phyloP scores from a whole-genome alignment of 2,888 invertebrate genomes.

The Disparrhopalites patrizii region DNA sequence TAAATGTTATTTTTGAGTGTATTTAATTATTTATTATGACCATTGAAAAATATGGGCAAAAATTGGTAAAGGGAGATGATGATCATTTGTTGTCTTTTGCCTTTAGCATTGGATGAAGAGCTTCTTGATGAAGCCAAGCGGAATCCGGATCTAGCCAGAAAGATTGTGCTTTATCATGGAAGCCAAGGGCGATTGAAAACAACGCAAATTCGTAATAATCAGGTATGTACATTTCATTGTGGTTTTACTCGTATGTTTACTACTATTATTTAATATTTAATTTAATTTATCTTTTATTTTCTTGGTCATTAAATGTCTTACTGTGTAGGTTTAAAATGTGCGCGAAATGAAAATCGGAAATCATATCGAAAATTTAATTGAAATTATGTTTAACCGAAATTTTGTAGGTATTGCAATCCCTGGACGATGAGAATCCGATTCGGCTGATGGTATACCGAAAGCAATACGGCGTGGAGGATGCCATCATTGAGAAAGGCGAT shows the following conservation, averaged over 20 bases:
- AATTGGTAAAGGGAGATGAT: neutral
- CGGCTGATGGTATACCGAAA: constrained; percentile 54
- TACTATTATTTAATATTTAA: neutral
- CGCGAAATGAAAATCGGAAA: neutral
- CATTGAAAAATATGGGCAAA: neutral
- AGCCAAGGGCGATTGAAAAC: constrained; percentile 52
- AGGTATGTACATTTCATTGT: constrained; percentile 45
- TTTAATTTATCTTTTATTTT: too few relatives aligned
- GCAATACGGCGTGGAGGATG: constrained; percentile 54
- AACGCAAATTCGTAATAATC: constrained; percentile 53
- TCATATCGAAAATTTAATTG: neutral
- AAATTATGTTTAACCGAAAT: too few relatives aligned
- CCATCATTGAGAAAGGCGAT: constrained; percentile 53
- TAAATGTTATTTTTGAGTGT: neutral
- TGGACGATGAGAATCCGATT: constrained; percentile 52
- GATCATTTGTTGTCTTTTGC: neutral
- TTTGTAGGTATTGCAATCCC: constrained; percentile 51
- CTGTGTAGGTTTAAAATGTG: too few relatives aligned
- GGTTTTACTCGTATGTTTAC: neutral
- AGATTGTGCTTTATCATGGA: constrained; percentile 54
- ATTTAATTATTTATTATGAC: neutral
- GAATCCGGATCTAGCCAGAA: constrained; percentile 50
- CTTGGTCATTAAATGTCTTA: too few relatives aligned
- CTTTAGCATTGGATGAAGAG: constrained; percentile 50
- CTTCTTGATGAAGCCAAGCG: constrained; percentile 49